phyloP scores from a whole-genome alignment of 1,140 invertebrate species.

The Limonius californicus region DNA sequence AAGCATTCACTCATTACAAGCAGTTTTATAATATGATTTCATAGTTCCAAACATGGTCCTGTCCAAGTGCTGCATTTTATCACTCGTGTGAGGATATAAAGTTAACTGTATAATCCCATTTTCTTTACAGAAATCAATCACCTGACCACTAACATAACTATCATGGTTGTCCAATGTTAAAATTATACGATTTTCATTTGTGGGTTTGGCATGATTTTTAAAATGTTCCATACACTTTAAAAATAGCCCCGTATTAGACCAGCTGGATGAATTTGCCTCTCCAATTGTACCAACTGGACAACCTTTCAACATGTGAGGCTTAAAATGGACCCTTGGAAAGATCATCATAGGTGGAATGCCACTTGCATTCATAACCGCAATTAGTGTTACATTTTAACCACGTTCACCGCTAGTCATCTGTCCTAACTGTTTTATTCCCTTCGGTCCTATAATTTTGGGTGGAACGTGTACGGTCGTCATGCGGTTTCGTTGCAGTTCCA shows the following conservation, averaged over 20 bases:
- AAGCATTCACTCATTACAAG: too few relatives aligned
- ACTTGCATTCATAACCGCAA: constrained; percentile 38
- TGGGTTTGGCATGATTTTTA: not conserved
- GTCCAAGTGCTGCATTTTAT: not conserved
- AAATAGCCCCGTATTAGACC: constrained; percentile 38
- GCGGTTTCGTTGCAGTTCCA: constrained; percentile 30
- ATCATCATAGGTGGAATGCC: constrained; percentile 45
- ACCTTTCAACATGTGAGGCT: constrained; percentile 35
- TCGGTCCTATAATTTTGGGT: constrained; percentile 29
- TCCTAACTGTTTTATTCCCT: constrained; percentile 42
- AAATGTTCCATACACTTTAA: not conserved
- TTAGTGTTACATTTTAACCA: constrained; percentile 37
- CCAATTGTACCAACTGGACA: not conserved
- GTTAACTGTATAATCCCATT: not conserved
- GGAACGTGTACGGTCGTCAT: constrained; percentile 29
- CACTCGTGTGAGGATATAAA: not conserved
- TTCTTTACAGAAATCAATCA: not conserved
- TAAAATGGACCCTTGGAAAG: constrained; percentile 42
- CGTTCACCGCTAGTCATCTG: constrained; percentile 39
- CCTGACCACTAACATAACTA: not conserved
- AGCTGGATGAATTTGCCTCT: constrained; percentile 43
- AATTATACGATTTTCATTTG: not conserved
- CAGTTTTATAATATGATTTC: not conserved
- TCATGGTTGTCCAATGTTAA: not conserved
- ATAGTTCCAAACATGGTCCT: not conserved